Evolutionary conservation across 2,797 vertebrate species (phyloP), one percentile per base, ranked within the genome.

Genomic region (Clarias fuscus): DNA sequence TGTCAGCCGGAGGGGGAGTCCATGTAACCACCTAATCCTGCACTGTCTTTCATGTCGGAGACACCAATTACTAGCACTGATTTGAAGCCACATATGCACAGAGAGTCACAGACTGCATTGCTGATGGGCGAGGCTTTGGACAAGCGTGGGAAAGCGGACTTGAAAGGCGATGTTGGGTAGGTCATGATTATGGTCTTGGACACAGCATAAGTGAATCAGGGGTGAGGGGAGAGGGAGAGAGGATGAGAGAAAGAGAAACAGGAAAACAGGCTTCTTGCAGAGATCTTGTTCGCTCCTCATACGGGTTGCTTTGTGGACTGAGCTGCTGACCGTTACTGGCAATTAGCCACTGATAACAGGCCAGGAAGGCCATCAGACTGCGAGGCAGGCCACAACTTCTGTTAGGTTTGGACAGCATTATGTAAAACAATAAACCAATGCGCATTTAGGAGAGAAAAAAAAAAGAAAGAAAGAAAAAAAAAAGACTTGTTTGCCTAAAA

Each of bases 321-420:
- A 61, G 90, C 91, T 92, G 89, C 86, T 87, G 84, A 75, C 91
- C 91, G 88, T 93, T 91, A 93, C 90, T 93, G 91, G 89, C 92
- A 92, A 94, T 95, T 95, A 94, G 92, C 89, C 84, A 91, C 93
- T 92, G 93, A 92, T 94, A 93, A 92, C 91, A 88, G 82, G 81
- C 77, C 89, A 88, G 86, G 88, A 89, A 87, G 85, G 84, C 82
- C 84, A 88, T 75, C 73, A 87, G 89, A 88, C 90, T 79, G 86
- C 75, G 81, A 89, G 76, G 56, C 83, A 88, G 88, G 76, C 53
- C 48, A 77, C 79, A 43, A 30, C 30, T 83, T 11, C 22, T 30
- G 13, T 62, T 73, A 78, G 62, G 64, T 37, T 61, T 71, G 27
- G 67, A 73, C 65, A 86, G 75, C 17, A 56, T 85, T 65, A 76